Evolutionary conservation across 2,888 invertebrate genomes (phyloP).

Genomic region (Polyommatus iphigenia): DNA sequence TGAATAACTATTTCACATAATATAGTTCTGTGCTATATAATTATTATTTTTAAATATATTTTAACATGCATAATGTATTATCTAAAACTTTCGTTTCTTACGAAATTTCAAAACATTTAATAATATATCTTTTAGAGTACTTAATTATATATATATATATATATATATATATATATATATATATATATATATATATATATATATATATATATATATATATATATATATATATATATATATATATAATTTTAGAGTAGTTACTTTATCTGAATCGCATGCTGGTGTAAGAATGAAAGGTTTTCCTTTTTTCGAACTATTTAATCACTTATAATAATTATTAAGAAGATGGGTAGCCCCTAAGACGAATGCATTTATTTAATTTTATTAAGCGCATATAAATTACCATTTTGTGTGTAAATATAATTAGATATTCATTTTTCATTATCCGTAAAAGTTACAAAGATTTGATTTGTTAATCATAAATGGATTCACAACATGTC

Average conservation of each 20-base stretch:
- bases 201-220: too few relatives aligned
- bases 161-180: too few relatives aligned
- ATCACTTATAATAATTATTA: background rate
- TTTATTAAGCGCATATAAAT: background rate
- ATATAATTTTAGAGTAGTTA: too few relatives aligned
- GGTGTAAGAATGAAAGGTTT: background rate
- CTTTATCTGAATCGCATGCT: background rate
- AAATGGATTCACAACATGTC: background rate
- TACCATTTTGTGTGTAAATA: background rate
- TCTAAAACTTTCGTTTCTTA: background rate
- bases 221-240: too few relatives aligned
- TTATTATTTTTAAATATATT: background rate
- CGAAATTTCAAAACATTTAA: background rate
- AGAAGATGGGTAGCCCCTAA: background rate
- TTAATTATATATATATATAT: too few relatives aligned
- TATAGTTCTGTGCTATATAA: background rate
- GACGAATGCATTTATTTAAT: background rate
- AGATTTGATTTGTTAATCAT: background rate
- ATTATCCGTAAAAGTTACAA: background rate
- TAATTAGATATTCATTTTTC: background rate
- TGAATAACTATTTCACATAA: background rate
- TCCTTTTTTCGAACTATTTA: background rate
- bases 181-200: too few relatives aligned
- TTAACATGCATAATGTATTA: background rate
- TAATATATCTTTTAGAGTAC: background rate